Evolutionary conservation across 2,113 vertebrate species (phyloP).

Genomic region (Epinephelus cyanopodus): DNA sequence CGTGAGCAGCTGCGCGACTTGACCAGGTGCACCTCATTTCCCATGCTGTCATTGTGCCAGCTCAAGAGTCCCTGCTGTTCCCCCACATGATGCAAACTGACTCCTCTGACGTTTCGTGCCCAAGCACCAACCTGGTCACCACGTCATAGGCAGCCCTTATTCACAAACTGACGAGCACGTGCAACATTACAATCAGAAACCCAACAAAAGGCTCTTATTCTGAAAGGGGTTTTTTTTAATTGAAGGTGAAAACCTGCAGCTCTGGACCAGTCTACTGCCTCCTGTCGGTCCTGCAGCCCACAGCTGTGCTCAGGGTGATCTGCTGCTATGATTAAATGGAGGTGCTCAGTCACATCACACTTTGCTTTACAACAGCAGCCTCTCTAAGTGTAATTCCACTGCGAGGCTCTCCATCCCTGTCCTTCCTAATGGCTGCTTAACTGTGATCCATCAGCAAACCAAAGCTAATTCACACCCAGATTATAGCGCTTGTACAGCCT

Average conservation of each 20-base stretch:
- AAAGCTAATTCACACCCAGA: conserved; percentile 32
- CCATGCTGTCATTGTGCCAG: conserved; percentile 55
- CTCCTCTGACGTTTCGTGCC: conserved; percentile 40
- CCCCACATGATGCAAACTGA: conserved; percentile 39
- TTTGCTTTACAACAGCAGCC: conserved; percentile 24
- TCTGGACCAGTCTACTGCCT: neutral
- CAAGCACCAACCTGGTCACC: neutral
- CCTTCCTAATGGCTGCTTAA: conserved; percentile 41
- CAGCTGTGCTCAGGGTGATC: conserved; percentile 36
- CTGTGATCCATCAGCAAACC: conserved; percentile 53
- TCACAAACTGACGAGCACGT: conserved; percentile 2
- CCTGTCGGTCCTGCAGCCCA: conserved; percentile 24
- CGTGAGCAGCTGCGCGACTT: conserved; percentile 66
- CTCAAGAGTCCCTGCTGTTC: conserved; percentile 38
- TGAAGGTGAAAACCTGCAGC: conserved; percentile 25
- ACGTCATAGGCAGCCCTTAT: neutral
- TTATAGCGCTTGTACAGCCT: conserved; percentile 15
- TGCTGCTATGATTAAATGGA: conserved; percentile 36
- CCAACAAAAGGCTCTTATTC: conserved; percentile 36
- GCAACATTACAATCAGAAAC: neutral
- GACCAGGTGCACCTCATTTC: conserved; percentile 70
- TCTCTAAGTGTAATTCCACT: conserved; percentile 6
- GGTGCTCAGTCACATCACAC: conserved; percentile 29
- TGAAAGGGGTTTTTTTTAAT: conserved; percentile 33
- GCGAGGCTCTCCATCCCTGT: conserved; percentile 12